Evolutionary conservation across 1,140 invertebrate genomes (phyloP).

Genomic region (Calosoma granatense): DNA sequence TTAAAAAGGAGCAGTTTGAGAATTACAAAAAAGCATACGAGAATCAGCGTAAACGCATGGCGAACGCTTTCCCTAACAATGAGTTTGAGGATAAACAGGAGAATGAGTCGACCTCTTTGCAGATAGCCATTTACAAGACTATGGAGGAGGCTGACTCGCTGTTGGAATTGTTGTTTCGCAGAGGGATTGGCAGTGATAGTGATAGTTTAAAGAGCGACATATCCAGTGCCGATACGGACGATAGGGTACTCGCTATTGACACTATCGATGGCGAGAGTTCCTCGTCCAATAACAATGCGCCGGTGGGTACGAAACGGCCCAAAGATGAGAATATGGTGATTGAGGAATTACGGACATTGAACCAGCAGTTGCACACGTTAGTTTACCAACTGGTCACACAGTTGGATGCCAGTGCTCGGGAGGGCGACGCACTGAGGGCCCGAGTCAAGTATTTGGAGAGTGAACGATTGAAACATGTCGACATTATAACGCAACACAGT

Average conservation of each 20-base stretch:
- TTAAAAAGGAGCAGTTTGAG: slow-evolving; percentile 46
- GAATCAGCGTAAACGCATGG: slow-evolving; percentile 34
- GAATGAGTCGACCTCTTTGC: slow-evolving; percentile 36
- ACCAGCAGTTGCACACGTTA: slow-evolving; percentile 43
- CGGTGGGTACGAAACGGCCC: slow-evolving; percentile 40
- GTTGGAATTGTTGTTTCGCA: slow-evolving; percentile 34
- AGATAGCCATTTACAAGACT: slow-evolving; percentile 44
- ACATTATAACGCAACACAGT: slow-evolving; percentile 25
- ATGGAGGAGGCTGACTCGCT: slow-evolving; percentile 53
- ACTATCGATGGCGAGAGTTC: slow-evolving; percentile 21
- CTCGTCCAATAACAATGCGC: slow-evolving; percentile 20
- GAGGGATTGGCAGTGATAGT: slow-evolving; percentile 24
- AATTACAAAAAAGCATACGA: slow-evolving; percentile 46
- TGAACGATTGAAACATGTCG: slow-evolving; percentile 31
- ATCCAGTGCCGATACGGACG: slow-evolving; percentile 21
- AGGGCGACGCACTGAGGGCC: slow-evolving; percentile 42
- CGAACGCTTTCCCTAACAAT: slow-evolving; percentile 31
- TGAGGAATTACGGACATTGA: slow-evolving; percentile 49
- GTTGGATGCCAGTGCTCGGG: slow-evolving; percentile 46
- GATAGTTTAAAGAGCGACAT: slow-evolving; percentile 22
- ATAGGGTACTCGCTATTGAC: slow-evolving; percentile 25
- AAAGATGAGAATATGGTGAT: slow-evolving; percentile 46
- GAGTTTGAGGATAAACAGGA: slow-evolving; percentile 29
- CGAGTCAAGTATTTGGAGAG: slow-evolving; percentile 39
- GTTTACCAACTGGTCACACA: slow-evolving; percentile 46